Conservation (phyloP, 2,113 vertebrate species). For the Bujurquina vittata region DNA sequence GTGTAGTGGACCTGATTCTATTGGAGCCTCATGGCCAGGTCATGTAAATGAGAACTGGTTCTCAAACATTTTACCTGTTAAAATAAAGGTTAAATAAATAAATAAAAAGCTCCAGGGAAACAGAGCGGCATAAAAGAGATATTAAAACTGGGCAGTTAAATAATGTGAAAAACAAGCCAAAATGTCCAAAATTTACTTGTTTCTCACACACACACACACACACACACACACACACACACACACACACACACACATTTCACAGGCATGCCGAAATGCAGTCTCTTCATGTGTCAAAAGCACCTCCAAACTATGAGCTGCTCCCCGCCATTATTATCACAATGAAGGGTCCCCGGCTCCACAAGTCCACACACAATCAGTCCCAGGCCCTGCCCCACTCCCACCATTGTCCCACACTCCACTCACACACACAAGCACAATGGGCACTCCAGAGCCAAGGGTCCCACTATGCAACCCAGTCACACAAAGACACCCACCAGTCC, state of each 20-base stretch:
- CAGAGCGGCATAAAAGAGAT: constrained; percentile 29
- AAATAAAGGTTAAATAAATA: too few species aligned
- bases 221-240: neutral
- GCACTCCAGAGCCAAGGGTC: constrained; percentile 73
- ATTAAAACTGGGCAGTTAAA: constrained; percentile 39
- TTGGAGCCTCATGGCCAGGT: too few species aligned
- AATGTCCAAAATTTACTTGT: constrained; percentile 12
- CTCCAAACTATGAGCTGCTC: constrained; percentile 75
- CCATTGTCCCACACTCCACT: constrained; percentile 73
- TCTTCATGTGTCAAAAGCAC: constrained; percentile 73
- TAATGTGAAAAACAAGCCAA: constrained; percentile 32
- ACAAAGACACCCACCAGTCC: constrained; percentile 76
- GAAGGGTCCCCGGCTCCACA: constrained; percentile 77
- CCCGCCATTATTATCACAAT: constrained; percentile 75
- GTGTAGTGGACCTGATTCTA: too few species aligned
- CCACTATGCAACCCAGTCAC: constrained; percentile 70
- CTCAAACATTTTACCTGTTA: too few species aligned
- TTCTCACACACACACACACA: neutral
- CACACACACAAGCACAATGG: constrained; percentile 66
- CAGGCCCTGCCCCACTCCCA: constrained; percentile 73
- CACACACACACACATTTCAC: constrained; percentile 9
- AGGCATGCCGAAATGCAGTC: constrained; percentile 41
- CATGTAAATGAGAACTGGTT: too few species aligned
- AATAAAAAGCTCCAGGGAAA: neutral
- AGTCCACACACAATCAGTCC: constrained; percentile 72